Base-by-base conservation (phyloP, 2,113 vertebrate species). In the Notarius lentiginosus region DNA sequence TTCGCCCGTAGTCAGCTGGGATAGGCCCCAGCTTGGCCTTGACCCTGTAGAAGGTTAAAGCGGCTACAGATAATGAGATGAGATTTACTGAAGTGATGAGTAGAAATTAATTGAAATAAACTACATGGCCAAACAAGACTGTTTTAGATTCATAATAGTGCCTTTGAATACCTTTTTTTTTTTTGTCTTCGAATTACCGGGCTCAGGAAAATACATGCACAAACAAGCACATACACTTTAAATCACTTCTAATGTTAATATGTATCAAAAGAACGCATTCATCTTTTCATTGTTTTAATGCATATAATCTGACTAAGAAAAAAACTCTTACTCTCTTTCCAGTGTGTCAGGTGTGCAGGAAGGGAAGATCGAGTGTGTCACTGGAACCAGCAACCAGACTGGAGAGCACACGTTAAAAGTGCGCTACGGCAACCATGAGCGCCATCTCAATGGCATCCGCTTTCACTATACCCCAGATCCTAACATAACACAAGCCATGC, bases 381-480 rank as follows among this genome's bases (percentile, higher is more conserved):
- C 97, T 0, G 95, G 96, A 76, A 92, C 95, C 73, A 95, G 95
- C 89, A 96, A 97, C 0, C 82, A 56, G 55, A 97, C 96, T 0
- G 89, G 96, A 77, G 93, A 93, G 0, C 95, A 97, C 4, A 94
- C 90, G 0, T 93, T 99, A 90, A 95, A 95, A 0, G 90, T 99
- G 88, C 96, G 93, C 91, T 99, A 98, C 0, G 96, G 97, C 56
- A 91, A 91, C 85, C 93, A 92, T 65, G 95, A 95, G 86, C 94
- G 97, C 85, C 95, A 92, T 79, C 93, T 97, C 85, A 93, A 95
- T 66, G 89, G 91, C 5, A 86, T 91, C 0, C 82, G 91, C 87
- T 99, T 97, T 90, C 92, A 88, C 87, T 99, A 98, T 70, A 99
- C 97, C 4, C 87, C 94, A 51, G 95, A 99, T 92, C 98, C 98